Conservation (phyloP, 2,113 vertebrate species). For the Aegotheles bennettii region DNA sequence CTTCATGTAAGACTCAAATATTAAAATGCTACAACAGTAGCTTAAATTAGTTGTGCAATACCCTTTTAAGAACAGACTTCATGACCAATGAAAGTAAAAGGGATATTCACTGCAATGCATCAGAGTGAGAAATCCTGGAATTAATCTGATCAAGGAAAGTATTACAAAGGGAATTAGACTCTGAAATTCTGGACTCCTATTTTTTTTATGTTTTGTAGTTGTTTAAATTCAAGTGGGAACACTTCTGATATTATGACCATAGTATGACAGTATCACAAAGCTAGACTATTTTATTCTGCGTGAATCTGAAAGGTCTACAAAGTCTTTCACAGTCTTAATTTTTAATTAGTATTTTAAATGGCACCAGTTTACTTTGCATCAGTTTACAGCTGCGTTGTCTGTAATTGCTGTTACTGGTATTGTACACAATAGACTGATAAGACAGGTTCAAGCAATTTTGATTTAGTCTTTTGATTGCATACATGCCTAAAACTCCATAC, state of each 20-base stretch:
- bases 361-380: neutral
- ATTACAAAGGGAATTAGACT: neutral
- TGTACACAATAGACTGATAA: neutral
- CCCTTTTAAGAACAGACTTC: neutral
- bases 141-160: neutral
- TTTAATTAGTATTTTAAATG: neutral
- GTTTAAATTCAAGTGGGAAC: neutral
- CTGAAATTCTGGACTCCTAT: neutral
- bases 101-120: neutral
- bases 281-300: neutral
- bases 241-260: neutral
- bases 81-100: neutral
- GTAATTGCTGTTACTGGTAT: neutral
- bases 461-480: conserved; percentile 1
- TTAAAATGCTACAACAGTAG: neutral
- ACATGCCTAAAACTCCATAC: conserved; percentile 1
- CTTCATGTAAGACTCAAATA: neutral
- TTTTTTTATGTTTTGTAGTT: neutral
- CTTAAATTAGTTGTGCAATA: neutral
- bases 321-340: neutral
- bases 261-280: neutral
- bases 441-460: neutral
- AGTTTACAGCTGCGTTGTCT: neutral
- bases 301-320: neutral
- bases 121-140: neutral